Percentiles rank a stretch among this genome's conserved stretches.
Evolutionary conservation across 2,888 invertebrate genomes (phyloP).

Genomic region (Hermodice carunculata): DNA sequence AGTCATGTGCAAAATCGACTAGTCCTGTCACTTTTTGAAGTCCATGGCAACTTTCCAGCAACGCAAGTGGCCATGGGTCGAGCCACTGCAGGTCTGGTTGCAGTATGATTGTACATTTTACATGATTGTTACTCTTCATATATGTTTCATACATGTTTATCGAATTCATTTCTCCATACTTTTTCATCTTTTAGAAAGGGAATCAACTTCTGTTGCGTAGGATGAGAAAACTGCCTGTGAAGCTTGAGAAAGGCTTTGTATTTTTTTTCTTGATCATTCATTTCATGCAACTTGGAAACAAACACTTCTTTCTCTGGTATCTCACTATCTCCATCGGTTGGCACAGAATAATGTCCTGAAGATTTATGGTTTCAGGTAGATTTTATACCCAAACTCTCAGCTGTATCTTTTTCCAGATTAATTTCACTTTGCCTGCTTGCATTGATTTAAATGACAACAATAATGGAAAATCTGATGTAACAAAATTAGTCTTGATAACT

Average conservation of each 20-base stretch:
- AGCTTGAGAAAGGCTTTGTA: constrained; percentile 2
- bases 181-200: constrained; percentile 14
- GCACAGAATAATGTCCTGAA: constrained; percentile 38
- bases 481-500: constrained; percentile 16
- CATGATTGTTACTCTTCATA: constrained; percentile 10
- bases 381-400: constrained; percentile 31
- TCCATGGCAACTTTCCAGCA: constrained; percentile 14
- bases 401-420: constrained; percentile 40
- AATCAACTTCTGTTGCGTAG: constrained; percentile 4
- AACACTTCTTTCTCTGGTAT: background rate
- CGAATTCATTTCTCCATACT: background rate
- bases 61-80: constrained; percentile 6
- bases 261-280: background rate
- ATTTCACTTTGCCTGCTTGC: constrained; percentile 29
- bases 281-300: background rate
- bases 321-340: constrained; percentile 23
- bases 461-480: constrained; percentile 29
- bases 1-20: constrained; percentile 7
- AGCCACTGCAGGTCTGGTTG: constrained; percentile 4
- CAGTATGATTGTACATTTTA: constrained; percentile 7
- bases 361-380: constrained; percentile 27
- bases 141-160: background rate
- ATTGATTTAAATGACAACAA: constrained; percentile 30
- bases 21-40: constrained; percentile 4
- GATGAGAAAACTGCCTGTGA: constrained; percentile 5